These are phyloP conservation scores for Chaetogeoica ovagalla DNA, from an alignment of 2,888 invertebrate genomes.

Conservation along the genomic window DNA sequence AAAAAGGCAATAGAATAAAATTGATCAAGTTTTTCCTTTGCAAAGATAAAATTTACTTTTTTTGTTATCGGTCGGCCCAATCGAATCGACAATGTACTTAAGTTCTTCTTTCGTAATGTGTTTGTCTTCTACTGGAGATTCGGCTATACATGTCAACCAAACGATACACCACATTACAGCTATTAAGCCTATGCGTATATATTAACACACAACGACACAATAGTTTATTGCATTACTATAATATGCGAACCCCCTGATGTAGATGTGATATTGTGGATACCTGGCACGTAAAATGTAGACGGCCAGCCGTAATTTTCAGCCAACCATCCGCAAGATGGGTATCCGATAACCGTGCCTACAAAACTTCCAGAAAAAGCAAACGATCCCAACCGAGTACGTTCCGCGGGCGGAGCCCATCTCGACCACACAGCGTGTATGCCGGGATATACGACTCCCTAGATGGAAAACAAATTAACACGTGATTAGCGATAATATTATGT, in stretches of 20 bases:
- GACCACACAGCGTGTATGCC: constrained; percentile 84
- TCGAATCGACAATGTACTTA: constrained; percentile 70
- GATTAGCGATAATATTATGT: constrained; percentile 4
- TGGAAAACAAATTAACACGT: not conserved
- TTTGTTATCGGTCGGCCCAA: constrained; percentile 56
- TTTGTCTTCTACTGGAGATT: constrained; percentile 75
- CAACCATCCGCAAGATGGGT: constrained; percentile 76
- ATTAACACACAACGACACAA: constrained; percentile 31
- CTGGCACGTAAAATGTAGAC: constrained; percentile 80
- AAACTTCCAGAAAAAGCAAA: constrained; percentile 85
- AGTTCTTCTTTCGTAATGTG: constrained; percentile 73
- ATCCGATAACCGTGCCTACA: constrained; percentile 80
- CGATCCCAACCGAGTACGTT: constrained; percentile 77
- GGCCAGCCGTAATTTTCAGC: constrained; percentile 77
- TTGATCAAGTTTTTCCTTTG: too few species aligned
- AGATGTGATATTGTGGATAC: constrained; percentile 58
- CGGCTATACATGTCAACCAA: constrained; percentile 73
- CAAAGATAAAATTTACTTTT: constrained; percentile 10
- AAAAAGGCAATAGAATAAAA: not conserved
- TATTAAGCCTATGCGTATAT: constrained; percentile 63
- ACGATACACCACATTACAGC: constrained; percentile 73
- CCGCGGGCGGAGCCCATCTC: constrained; percentile 78
- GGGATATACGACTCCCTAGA: constrained; percentile 75
- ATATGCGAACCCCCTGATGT: not conserved
- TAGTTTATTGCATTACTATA: not conserved